Percentiles rank a stretch among this genome's conserved stretches.
phyloP scores from a whole-genome alignment of 1,140 invertebrate species.

The Aphidius ervi region DNA sequence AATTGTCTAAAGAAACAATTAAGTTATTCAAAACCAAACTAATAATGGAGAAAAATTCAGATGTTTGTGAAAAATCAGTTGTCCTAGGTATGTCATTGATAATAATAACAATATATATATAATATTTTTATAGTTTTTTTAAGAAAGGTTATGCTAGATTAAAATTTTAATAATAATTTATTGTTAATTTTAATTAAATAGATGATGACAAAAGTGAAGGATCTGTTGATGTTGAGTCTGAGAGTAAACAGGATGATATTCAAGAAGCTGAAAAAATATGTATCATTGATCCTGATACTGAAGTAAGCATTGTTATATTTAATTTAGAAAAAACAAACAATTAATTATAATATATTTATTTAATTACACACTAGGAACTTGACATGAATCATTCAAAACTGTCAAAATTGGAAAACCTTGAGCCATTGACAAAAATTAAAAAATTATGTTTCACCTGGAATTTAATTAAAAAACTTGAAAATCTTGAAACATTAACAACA shows the following conservation, averaged over 20 bases:
- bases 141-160: neutral
- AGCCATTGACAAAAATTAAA: conserved; percentile 69
- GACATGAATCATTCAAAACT: conserved; percentile 88
- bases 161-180: neutral
- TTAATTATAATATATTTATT: neutral
- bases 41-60: too few species aligned
- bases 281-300: conserved; percentile 46
- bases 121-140: too few species aligned
- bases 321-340: conserved; percentile 5
- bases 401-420: conserved; percentile 76
- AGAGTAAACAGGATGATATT: conserved; percentile 30
- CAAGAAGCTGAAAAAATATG: conserved; percentile 45
- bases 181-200: conserved; percentile 22
- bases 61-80: conserved; percentile 3
- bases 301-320: conserved; percentile 32
- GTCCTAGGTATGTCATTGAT: conserved; percentile 4
- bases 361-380: conserved; percentile 55
- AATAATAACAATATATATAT: too few species aligned
- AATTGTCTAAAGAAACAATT: too few species aligned
- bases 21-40: too few species aligned
- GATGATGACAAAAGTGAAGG: conserved; percentile 34
- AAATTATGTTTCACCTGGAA: conserved; percentile 89
- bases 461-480: conserved; percentile 91
- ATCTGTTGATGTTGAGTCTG: conserved; percentile 30
- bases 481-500: conserved; percentile 68